Evolutionary conservation across 1,140 invertebrate species (phyloP).

Genomic region (Panulirus ornatus): DNA sequence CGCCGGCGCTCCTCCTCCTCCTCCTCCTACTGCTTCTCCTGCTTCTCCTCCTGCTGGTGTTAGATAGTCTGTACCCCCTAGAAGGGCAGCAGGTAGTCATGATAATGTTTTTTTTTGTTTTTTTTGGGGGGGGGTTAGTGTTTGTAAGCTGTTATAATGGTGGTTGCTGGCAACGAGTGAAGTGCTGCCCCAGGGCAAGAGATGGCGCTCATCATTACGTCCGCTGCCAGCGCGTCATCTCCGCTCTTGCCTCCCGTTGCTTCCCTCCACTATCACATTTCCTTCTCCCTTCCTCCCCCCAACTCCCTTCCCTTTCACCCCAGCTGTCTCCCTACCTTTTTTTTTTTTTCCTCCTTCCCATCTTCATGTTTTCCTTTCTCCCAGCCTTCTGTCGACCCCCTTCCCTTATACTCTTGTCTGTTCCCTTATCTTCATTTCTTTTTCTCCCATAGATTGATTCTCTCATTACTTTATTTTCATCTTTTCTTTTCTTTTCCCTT

Average conservation of each 20-base stretch:
- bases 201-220: too few species aligned
- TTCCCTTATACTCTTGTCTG: background rate
- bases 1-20: too few species aligned
- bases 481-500: background rate
- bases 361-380: background rate
- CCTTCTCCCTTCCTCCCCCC: background rate
- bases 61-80: too few species aligned
- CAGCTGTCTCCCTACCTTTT: background rate
- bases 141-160: too few species aligned
- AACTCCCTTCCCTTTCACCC: background rate
- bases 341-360: background rate
- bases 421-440: background rate
- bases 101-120: too few species aligned
- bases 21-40: too few species aligned
- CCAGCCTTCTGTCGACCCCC: background rate
- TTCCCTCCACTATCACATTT: background rate
- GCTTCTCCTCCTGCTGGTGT: too few species aligned
- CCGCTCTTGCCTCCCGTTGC: too few species aligned
- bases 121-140: too few species aligned
- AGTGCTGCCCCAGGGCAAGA: too few species aligned
- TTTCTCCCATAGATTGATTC: background rate
- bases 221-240: background rate
- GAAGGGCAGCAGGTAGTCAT: too few species aligned
- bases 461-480: background rate
- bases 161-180: too few species aligned